Conservation (phyloP, 2,113 vertebrate genomes). For the Phyllostomus discolor region DNA sequence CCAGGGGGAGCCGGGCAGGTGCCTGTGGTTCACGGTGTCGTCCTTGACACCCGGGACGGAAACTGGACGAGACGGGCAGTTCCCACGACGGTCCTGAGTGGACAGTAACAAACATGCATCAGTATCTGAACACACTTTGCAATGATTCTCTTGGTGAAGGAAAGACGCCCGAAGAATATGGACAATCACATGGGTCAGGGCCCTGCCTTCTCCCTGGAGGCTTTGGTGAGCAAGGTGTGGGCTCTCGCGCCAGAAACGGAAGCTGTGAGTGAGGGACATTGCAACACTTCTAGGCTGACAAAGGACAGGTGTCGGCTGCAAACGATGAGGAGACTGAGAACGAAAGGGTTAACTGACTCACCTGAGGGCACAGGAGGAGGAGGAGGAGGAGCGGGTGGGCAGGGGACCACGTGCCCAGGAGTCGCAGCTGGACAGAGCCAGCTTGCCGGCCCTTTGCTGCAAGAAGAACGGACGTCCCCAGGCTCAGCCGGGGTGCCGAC, state of each 20-base stretch:
- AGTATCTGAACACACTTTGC: background rate
- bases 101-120: background rate
- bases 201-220: background rate
- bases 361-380: background rate
- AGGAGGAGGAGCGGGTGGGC: too few species aligned
- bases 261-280: background rate
- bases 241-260: background rate
- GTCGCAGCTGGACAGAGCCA: background rate
- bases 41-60: background rate
- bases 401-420: too few species aligned
- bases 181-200: background rate
- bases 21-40: background rate
- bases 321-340: background rate
- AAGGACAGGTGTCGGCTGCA: background rate
- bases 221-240: background rate
- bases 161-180: background rate
- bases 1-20: background rate
- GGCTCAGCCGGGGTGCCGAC: background rate
- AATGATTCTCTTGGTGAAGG: background rate
- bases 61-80: background rate
- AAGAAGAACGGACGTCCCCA: background rate
- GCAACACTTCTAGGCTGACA: background rate
- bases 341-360: background rate
- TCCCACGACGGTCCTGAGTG: background rate
- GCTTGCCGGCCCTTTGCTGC: background rate